Evolutionary conservation across 2,113 vertebrate species (phyloP), one percentile per base, ranked within the genome.

Genomic region (Gobio gobio): DNA sequence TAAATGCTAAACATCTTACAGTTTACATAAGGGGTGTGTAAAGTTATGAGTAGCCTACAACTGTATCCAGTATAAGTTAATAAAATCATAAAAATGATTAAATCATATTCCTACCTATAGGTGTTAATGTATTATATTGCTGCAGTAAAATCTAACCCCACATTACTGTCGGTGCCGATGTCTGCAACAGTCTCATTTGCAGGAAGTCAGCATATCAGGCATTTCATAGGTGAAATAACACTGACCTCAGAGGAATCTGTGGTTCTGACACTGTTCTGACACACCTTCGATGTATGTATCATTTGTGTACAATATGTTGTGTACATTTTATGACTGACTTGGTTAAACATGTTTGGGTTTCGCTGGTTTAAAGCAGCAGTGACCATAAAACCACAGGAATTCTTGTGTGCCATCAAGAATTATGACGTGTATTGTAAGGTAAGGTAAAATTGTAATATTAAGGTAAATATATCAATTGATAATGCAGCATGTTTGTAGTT

Each of bases 211-310:
- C 26, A 61, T 68, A 4, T 59, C 16, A 20, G 3, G 16, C 13
- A 70, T 59, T 86, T 29, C 72, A 72, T 10, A 59, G 63, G 49
- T 78, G 66, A 86, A 78, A 83, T 49, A 77, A 58, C 51, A 70
- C 3, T 49, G 24, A 64, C 58, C 29, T 54, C 40, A 10, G 26
- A 80, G 18, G 24, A 45, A 72, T 63, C 45, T 47, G 54, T 74
- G n/a, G 4, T 10, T 81, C 78, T 63, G 16, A 68, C 49, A 68
- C 47, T 59, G 22, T n/a, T n/a, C n/a, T n/a, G n/a, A n/a, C n/a
- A 73, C 10, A 56, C 24, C 66, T 83, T 51, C 64, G 54, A 49
- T 26, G 47, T 72, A 3, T 83, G n/a, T n/a, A 2, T 36, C 18
- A 12, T 36, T 61, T 18, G 56, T 24, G 5, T 40, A 33, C 79